phyloP scores from a whole-genome alignment of 2,888 invertebrate genomes.

The Dynastes hyllus region DNA sequence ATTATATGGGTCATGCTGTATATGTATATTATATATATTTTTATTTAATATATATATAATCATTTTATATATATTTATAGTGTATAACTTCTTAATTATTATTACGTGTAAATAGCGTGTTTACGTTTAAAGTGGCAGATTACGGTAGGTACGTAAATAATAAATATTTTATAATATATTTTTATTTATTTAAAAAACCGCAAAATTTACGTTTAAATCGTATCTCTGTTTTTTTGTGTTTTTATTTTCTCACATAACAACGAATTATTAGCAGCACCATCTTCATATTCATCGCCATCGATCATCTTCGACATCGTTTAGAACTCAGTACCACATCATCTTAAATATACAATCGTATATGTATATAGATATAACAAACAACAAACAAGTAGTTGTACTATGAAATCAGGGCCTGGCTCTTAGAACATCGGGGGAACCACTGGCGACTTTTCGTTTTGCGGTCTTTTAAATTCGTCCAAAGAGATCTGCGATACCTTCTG shows the following conservation, averaged over 20 bases:
- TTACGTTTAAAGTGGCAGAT: slow-evolving; percentile 69
- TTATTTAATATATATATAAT: slow-evolving; percentile 48
- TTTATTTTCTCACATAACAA: slow-evolving; percentile 42
- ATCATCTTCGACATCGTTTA: slow-evolving; percentile 52
- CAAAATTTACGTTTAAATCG: slow-evolving; percentile 59
- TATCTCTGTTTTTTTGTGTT: slow-evolving; percentile 41
- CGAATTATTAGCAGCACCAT: slow-evolving; percentile 49
- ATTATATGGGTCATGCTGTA: slow-evolving; percentile 51
- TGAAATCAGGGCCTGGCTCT: slow-evolving; percentile 71
- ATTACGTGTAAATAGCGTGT: slow-evolving; percentile 68
- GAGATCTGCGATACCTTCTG: slow-evolving; percentile 63
- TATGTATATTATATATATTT: slow-evolving; percentile 54
- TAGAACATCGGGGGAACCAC: slow-evolving; percentile 53
- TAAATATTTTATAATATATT: slow-evolving; percentile 58
- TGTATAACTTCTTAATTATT: slow-evolving; percentile 68
- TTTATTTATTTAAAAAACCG: slow-evolving; percentile 66
- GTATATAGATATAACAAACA: slow-evolving; percentile 65
- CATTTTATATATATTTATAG: slow-evolving; percentile 61
- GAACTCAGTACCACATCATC: slow-evolving; percentile 63
- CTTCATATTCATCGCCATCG: background rate
- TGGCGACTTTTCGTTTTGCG: slow-evolving; percentile 59
- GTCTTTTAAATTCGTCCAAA: slow-evolving; percentile 64
- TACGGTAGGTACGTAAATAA: slow-evolving; percentile 61
- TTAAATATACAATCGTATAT: slow-evolving; percentile 52
- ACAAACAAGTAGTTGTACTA: slow-evolving; percentile 71